phyloP scores from a whole-genome alignment of 2,113 vertebrate species.

The Peromyscus californicus region DNA sequence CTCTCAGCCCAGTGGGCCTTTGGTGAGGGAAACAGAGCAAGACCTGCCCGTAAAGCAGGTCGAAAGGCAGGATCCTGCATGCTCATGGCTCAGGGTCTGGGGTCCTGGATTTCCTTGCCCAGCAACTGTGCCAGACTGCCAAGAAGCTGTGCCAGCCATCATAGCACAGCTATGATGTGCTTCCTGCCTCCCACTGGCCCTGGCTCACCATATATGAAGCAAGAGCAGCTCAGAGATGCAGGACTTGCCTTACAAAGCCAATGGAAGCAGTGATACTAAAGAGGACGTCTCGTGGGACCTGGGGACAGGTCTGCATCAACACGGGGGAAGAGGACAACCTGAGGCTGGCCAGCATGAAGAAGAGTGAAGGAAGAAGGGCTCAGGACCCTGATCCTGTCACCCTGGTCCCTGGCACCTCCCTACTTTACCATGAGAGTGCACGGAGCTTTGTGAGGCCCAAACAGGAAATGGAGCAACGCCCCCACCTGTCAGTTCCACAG shows the following conservation, averaged over 20 bases:
- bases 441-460: background rate
- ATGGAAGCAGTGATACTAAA: background rate
- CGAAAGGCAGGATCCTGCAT: background rate
- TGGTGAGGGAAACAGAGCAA: background rate
- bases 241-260: constrained; percentile 5
- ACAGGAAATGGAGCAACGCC: too few species aligned
- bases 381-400: background rate
- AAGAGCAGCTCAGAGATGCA: background rate
- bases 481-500: background rate
- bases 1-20: background rate
- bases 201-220: background rate
- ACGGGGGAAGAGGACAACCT: accelerated
- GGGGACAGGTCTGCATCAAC: background rate
- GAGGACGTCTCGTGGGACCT: background rate
- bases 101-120: background rate
- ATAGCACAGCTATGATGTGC: too few species aligned
- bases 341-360: accelerated
- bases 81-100: background rate
- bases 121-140: background rate
- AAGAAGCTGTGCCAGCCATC: background rate
- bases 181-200: background rate
- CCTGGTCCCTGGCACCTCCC: background rate
- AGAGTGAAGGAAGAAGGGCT: accelerated
- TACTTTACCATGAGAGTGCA: background rate
- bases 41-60: background rate